These are phyloP conservation scores for Colletes latitarsis DNA, from an alignment of 1,140 invertebrate genomes.

Conservation along the genomic window DNA sequence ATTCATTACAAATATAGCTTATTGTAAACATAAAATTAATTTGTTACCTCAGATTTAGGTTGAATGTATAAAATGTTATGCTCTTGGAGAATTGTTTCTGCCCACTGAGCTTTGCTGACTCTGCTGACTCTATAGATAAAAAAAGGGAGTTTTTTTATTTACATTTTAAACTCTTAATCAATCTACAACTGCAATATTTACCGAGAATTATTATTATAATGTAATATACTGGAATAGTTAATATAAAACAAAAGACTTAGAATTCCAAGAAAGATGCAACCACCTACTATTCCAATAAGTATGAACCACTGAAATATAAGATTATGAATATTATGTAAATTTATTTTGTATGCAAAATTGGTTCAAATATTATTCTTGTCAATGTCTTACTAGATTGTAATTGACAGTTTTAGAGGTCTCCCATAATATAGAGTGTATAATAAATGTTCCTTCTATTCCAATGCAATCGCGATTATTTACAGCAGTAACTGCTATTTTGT, in stretches of 20 bases:
- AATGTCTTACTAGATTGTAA: constrained; percentile 47
- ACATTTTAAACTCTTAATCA: neutral
- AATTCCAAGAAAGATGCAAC: constrained; percentile 31
- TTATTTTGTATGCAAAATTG: constrained; percentile 1
- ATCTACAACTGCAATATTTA: neutral
- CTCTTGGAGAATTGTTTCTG: constrained; percentile 65
- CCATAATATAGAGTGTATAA: constrained; percentile 35
- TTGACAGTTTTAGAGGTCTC: neutral
- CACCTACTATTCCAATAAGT: constrained; percentile 31
- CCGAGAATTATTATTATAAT: constrained; percentile 13
- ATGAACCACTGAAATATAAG: constrained; percentile 42
- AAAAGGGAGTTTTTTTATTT: neutral
- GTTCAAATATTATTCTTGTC: constrained; percentile 12
- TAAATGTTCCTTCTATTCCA: constrained; percentile 58
- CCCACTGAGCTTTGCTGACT: constrained; percentile 56
- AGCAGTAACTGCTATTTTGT: constrained; percentile 69
- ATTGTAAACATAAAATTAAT: constrained; percentile 8
- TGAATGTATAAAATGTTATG: constrained; percentile 79
- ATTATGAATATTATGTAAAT: neutral
- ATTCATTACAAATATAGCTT: neutral
- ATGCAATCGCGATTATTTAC: constrained; percentile 66
- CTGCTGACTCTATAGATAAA: constrained; percentile 11
- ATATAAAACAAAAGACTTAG: constrained; percentile 20
- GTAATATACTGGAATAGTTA: constrained; percentile 11
- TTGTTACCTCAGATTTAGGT: constrained; percentile 80